Evolutionary conservation across 2,113 vertebrate species (phyloP).

Genomic region (Macaca fascicularis): DNA sequence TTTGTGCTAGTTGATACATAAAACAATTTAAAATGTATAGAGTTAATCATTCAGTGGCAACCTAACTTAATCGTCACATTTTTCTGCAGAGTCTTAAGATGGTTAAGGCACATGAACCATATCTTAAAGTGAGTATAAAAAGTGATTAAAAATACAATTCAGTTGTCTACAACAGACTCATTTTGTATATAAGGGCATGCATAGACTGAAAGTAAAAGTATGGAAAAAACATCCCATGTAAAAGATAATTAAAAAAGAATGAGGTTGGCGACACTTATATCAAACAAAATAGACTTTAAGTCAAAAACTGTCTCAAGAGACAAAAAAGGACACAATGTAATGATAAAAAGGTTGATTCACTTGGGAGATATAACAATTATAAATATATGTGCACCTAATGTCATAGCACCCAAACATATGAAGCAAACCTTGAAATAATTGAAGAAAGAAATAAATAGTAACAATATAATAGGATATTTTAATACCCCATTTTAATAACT

Average conservation of each 20-base stretch:
- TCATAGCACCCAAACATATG: background rate
- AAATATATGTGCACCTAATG: background rate
- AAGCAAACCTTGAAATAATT: background rate
- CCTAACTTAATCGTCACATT: background rate
- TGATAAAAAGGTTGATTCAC: background rate
- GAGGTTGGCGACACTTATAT: background rate
- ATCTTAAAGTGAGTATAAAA: background rate
- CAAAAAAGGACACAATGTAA: background rate
- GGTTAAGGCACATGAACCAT: background rate
- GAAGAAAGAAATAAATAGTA: background rate
- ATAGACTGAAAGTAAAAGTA: background rate
- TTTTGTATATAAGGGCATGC: background rate
- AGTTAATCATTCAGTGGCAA: constrained; percentile 31
- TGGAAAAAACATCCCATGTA: background rate
- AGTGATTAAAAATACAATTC: background rate
- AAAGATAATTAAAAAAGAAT: background rate
- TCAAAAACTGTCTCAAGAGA: background rate
- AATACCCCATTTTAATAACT: background rate
- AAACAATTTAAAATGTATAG: constrained; percentile 7
- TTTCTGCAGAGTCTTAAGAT: background rate
- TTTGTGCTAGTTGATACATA: background rate
- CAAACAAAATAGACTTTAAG: background rate
- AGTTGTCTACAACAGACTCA: background rate
- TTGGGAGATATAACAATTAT: background rate
- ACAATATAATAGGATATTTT: background rate